Percentiles rank a stretch among this genome's conserved stretches.
These are phyloP conservation scores for Acinonyx jubatus DNA, from an alignment of 2,113 vertebrate species.

Conservation along the genomic window DNA sequence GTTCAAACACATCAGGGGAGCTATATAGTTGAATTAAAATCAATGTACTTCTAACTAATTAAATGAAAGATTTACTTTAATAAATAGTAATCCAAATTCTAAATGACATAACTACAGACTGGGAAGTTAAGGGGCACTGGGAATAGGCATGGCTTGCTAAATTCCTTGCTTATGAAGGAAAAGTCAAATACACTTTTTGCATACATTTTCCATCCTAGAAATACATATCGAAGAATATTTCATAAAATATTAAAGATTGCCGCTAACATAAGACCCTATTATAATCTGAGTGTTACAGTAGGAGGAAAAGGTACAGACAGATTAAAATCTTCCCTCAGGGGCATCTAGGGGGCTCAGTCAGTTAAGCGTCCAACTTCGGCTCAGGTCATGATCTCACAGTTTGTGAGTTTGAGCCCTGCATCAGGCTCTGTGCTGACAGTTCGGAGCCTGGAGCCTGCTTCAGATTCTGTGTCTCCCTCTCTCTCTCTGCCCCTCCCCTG, in stretches of 20 bases:
- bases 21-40: background rate
- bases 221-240: background rate
- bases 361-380: too few species aligned
- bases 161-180: background rate
- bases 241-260: background rate
- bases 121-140: background rate
- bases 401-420: too few species aligned
- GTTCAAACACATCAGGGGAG: background rate
- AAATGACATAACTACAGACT: background rate
- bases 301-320: background rate
- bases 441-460: too few species aligned
- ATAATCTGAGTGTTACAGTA: background rate
- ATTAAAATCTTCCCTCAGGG: background rate
- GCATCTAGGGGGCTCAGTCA: too few species aligned
- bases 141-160: background rate
- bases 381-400: too few species aligned
- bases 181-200: background rate
- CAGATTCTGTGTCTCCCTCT: too few species aligned
- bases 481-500: too few species aligned
- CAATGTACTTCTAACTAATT: background rate
- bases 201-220: background rate
- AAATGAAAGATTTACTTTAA: background rate
- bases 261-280: background rate
- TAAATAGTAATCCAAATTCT: background rate
- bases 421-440: too few species aligned